These are phyloP conservation scores for Cossypha dichroa DNA, from an alignment of 2,797 vertebrate genomes.

Conservation along the genomic window DNA sequence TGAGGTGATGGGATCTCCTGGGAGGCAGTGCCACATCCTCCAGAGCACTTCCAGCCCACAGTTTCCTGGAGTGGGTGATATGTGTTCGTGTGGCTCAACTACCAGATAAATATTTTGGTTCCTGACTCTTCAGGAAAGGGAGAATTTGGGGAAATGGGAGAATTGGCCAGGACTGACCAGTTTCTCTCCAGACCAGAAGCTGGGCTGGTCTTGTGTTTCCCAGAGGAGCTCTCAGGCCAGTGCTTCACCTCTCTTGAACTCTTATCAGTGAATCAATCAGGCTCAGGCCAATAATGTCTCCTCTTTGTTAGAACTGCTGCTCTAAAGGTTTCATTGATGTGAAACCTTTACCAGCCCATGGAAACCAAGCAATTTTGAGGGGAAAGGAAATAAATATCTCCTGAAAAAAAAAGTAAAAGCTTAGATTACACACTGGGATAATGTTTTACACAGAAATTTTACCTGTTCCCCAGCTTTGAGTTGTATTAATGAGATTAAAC, in stretches of 20 bases:
- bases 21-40: not conserved
- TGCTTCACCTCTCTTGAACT: not conserved
- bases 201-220: not conserved
- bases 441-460: not conserved
- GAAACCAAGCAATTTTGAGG: not conserved
- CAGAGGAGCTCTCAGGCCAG: not conserved
- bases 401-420: not conserved
- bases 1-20: not conserved
- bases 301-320: not conserved
- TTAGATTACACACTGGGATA: not conserved
- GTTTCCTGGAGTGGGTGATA: not conserved
- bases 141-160: not conserved
- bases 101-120: not conserved
- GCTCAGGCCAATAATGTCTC: not conserved
- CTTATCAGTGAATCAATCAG: not conserved
- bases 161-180: not conserved
- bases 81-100: accelerated
- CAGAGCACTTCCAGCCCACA: not conserved
- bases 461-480: not conserved
- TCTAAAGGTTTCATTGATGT: too few species aligned
- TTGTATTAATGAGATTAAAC: not conserved
- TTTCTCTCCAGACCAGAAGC: not conserved
- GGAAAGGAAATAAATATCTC: not conserved
- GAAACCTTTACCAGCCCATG: not conserved
- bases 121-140: not conserved